Percentiles rank a stretch among this genome's conserved stretches.
These are phyloP conservation scores for Pandemis heparana DNA, from an alignment of 2,888 invertebrate genomes.

Conservation along the genomic window DNA sequence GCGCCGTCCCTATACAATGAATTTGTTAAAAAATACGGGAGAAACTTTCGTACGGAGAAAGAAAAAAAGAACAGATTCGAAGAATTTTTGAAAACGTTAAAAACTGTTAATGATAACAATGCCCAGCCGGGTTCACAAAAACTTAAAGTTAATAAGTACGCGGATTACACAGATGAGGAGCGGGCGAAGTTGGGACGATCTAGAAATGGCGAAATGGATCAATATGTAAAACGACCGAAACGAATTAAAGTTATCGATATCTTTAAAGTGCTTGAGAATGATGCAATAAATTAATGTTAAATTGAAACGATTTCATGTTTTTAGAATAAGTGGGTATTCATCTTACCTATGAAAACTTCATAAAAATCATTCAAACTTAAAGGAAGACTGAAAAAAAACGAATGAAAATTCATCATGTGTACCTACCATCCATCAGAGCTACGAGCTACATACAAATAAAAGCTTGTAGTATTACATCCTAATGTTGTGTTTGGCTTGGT, in stretches of 20 bases:
- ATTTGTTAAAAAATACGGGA: slow-evolving; percentile 52
- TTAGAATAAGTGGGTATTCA: too few relatives aligned
- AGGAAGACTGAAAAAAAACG: too few relatives aligned
- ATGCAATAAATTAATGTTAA: not conserved
- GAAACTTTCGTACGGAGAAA: slow-evolving; percentile 51
- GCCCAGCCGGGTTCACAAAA: slow-evolving; percentile 49
- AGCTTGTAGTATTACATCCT: too few relatives aligned
- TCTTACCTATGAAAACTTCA: too few relatives aligned
- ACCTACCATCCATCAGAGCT: too few relatives aligned
- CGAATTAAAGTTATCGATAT: slow-evolving; percentile 40
- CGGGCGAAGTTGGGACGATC: slow-evolving; percentile 36
- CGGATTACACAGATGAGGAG: slow-evolving; percentile 60
- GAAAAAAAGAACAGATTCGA: slow-evolving; percentile 60
- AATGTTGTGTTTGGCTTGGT: too few relatives aligned
- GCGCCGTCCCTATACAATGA: slow-evolving; percentile 48
- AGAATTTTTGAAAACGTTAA: slow-evolving; percentile 63
- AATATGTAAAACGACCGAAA: slow-evolving; percentile 50
- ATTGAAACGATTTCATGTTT: not conserved
- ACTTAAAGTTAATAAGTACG: slow-evolving; percentile 61
- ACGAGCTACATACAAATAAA: too few relatives aligned
- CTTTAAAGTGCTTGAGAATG: slow-evolving; percentile 17
- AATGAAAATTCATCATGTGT: too few relatives aligned
- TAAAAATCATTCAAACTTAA: too few relatives aligned
- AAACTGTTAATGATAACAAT: slow-evolving; percentile 62
- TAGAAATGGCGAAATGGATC: slow-evolving; percentile 51